A percentile compares a stretch with the other conserved stretches of the same genome.
Evolutionary conservation across 2,888 invertebrate species (phyloP).

Genomic region (Platyscelio sp.): DNA sequence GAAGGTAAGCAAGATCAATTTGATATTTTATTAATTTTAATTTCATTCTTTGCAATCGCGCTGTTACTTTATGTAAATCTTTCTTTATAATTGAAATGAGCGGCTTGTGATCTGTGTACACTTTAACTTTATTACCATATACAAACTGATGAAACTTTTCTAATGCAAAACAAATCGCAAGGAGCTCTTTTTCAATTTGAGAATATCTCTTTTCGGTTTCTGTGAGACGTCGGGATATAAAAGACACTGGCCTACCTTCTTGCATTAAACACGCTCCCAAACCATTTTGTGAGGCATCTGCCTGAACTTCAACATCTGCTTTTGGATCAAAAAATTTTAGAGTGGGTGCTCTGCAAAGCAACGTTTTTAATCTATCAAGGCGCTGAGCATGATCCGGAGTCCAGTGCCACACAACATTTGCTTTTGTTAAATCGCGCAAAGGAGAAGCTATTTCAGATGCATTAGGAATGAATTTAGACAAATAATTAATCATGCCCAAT

Average conservation of each 20-base stretch:
- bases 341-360: neutral
- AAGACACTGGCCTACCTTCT: neutral
- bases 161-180: conserved; percentile 79
- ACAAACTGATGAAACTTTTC: conserved; percentile 80
- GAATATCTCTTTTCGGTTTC: conserved; percentile 74
- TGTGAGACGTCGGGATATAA: neutral
- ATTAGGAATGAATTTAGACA: conserved; percentile 7
- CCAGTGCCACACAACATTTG: neutral
- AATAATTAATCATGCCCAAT: conserved; percentile 26
- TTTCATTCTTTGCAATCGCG: conserved; percentile 76
- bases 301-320: neutral
- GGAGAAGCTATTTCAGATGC: neutral
- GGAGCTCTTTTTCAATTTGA: conserved; percentile 83
- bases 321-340: neutral
- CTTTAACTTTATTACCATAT: conserved; percentile 73
- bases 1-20: conserved; percentile 40
- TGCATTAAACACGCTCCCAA: neutral
- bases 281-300: neutral
- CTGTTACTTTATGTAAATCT: conserved; percentile 75
- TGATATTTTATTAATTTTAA: conserved; percentile 76
- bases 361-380: neutral
- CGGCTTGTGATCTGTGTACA: conserved; percentile 79
- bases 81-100: conserved; percentile 76
- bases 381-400: neutral
- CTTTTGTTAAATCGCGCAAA: neutral